Base-by-base conservation (phyloP, 2,113 vertebrate genomes). In the Echinops telfairi region DNA sequence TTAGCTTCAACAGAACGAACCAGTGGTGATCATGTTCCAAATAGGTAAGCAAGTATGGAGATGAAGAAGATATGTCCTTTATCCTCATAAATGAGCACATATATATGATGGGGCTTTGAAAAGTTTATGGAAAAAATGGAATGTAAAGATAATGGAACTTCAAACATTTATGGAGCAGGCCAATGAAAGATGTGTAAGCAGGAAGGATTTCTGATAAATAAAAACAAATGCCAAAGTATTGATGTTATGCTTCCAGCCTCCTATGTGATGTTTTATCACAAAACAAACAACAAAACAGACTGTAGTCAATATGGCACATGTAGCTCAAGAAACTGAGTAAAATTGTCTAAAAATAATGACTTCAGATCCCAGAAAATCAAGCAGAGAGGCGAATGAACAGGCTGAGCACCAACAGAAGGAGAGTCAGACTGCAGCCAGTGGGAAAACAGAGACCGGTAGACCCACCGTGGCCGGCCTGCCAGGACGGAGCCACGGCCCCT, bases 151-250 rank as follows among this genome's bases (percentile, higher is more conserved):
- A 62, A 62, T 62, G 60, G 60, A 62, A 62, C 47, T 53, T 53
- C 47, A 53, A 88, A 43, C 57, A 84, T 80, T 27, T 85, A 75
- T 93, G 31, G 25, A 93, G 85, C 27, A 10, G 75, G 71, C 5
- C 16, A 19, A 83, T 77, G 3, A 53, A 91, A 80, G n/a, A 86
- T 27, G 9, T 64, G 70, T 17, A 86, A 80, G 88, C 19, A 77
- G 25, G 40, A 60, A 79, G 60, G 6, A 31, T 16, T 86, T 93
- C 85, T 80, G 22, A 57, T 36, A 47, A 38, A 29, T 38, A 58
- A 85, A 79, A 47, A 23, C 27, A 78, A 82, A 93, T 1, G 57
- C 36, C 64, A 77, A 94, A 87, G 60, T 20, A 38, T 29, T 11
- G 29, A 66, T 47, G 29, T 1, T 57, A 1, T 4, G 62, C 36